Evolutionary conservation across 2,888 invertebrate genomes (phyloP).

Genomic region (Epinotia nisella): DNA sequence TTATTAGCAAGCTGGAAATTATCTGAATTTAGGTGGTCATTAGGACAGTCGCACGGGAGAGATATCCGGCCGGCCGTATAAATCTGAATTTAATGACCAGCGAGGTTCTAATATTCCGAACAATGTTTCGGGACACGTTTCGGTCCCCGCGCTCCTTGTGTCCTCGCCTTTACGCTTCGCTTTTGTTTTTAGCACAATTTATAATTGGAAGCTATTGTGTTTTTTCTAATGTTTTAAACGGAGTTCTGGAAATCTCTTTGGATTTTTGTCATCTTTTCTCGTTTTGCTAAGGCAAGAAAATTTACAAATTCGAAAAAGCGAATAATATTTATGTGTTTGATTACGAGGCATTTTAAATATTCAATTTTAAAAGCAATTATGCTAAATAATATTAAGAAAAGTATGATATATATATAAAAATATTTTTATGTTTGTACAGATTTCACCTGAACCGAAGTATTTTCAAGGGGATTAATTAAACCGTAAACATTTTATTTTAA

Average conservation of each 20-base stretch:
- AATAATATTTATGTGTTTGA: too few relatives aligned
- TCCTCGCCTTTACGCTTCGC: conserved; percentile 17
- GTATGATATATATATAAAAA: conserved; percentile 1
- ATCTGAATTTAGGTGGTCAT: conserved; percentile 85
- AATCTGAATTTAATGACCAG: conserved; percentile 83
- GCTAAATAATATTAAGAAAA: neutral
- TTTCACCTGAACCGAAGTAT: conserved; percentile 11
- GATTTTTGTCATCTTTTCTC: neutral
- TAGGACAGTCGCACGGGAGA: conserved; percentile 82
- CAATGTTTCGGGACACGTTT: conserved; percentile 71
- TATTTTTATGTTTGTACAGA: neutral
- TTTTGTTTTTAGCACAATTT: conserved; percentile 28
- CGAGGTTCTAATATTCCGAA: conserved; percentile 74
- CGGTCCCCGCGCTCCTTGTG: conserved; percentile 26
- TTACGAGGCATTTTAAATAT: too few relatives aligned
- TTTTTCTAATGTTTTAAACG: neutral
- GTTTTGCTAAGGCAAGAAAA: neutral
- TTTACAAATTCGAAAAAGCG: too few relatives aligned
- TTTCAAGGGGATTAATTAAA: conserved; percentile 31
- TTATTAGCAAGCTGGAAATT: conserved; percentile 79
- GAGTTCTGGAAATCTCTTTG: neutral
- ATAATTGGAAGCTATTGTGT: conserved; percentile 24
- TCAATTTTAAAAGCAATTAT: neutral
- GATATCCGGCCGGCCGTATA: conserved; percentile 80
- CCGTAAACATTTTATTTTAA: conserved; percentile 30